Evolutionary conservation across 2,888 invertebrate genomes (phyloP), one percentile per base, ranked within the genome.

Genomic region (Plagodis dolabraria): DNA sequence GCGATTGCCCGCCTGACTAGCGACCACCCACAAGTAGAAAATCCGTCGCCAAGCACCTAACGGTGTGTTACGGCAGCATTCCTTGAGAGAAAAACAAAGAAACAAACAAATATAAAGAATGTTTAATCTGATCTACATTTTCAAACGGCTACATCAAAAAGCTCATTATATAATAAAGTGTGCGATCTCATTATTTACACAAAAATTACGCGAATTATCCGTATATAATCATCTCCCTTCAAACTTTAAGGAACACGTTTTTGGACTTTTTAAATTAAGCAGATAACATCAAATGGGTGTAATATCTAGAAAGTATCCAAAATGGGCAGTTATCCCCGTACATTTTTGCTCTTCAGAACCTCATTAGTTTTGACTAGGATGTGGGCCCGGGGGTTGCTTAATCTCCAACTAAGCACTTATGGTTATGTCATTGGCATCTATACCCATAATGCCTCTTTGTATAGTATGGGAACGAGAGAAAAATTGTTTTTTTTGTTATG

Each of bases 331-430:
- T 61, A 56, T 47, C 49, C 60, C 11, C 7, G 47, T 48, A 60
- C 35, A 57, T 61, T 60, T 61, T 55, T 50, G 56, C 46, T 36
- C 56, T 61, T 47, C 6, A 43, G 36, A 8, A 46, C 56, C 51
- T 55, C 46, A 60, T 59, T 61, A 53, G 63, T 57, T 57, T 57
- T 62, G 57, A 57, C 57, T 55, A 49, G 61, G 48, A 59, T 62
- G 51, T 52, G 57, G 54, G 51, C 63, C 53, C 50, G n/a, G 42
- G 59, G 50, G 56, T 53, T 57, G 50, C 48, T 56, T 59, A 63
- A 62, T 63, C 57, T 63, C 54, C 65, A 63, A 63, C 65, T 67
- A 65, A 53, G 60, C 53, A 47, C 56, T 65, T 65, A 64, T 65
- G 65, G 64, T 65, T 67, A 65, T 68, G 60, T 60, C 59, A 56